Percentiles rank a stretch among this genome's conserved stretches.
Evolutionary conservation across 1,140 invertebrate genomes (phyloP).

Genomic region (Drosophila melanica): DNA sequence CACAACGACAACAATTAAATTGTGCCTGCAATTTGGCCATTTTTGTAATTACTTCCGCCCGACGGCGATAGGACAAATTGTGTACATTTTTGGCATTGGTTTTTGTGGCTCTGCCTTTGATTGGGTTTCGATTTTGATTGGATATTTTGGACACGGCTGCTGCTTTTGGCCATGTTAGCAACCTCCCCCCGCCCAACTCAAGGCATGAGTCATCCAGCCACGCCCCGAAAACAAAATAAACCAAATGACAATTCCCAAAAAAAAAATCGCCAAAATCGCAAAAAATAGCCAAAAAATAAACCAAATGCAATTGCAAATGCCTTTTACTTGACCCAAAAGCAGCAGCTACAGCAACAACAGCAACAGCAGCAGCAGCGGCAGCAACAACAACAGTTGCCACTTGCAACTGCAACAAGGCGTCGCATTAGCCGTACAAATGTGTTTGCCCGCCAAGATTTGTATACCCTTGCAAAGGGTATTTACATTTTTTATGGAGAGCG

Average conservation of each 20-base stretch:
- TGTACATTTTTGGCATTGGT: slow-evolving; percentile 16
- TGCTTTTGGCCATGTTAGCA: neutral
- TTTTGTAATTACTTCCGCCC: slow-evolving; percentile 76
- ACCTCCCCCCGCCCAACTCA: too few relatives aligned
- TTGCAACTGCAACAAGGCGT: slow-evolving; percentile 54
- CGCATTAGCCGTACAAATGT: slow-evolving; percentile 22
- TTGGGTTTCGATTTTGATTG: slow-evolving; percentile 4
- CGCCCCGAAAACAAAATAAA: slow-evolving; percentile 16
- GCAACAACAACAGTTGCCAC: slow-evolving; percentile 25
- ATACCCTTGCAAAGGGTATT: neutral
- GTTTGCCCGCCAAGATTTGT: neutral
- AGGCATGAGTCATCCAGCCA: slow-evolving; percentile 8
- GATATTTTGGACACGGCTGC: neutral
- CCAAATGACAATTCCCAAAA: slow-evolving; percentile 58
- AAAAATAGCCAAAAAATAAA: slow-evolving; percentile 9
- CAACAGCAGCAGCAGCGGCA: neutral
- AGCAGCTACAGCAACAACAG: slow-evolving; percentile 33
- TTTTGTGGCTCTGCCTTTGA: slow-evolving; percentile 31
- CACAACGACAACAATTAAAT: slow-evolving; percentile 45
- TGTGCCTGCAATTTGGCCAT: slow-evolving; percentile 74
- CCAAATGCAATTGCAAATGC: slow-evolving; percentile 69
- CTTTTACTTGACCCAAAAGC: slow-evolving; percentile 80
- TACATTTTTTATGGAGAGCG: too few relatives aligned
- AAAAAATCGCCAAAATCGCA: slow-evolving; percentile 13
- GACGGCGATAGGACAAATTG: slow-evolving; percentile 26